Conservation (phyloP, 2,797 vertebrate genomes). For the Gymnothorax reevesii region DNA sequence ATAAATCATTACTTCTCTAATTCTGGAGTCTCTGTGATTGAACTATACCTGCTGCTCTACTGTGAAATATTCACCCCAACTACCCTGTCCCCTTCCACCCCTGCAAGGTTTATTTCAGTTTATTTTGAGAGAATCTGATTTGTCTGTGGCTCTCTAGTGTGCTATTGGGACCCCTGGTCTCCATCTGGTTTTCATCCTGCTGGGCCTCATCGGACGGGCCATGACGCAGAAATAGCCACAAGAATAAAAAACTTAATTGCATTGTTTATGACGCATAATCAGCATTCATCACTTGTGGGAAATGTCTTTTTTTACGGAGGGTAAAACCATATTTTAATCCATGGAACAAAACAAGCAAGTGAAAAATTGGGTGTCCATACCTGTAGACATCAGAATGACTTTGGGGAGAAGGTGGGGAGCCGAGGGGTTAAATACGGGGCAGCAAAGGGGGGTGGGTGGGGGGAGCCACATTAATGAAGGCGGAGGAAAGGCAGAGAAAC, state of each 20-base stretch:
- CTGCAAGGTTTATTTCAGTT: not conserved
- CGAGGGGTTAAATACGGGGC: constrained; percentile 46
- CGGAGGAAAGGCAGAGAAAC: constrained; percentile 47
- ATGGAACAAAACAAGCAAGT: not conserved
- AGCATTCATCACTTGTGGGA: not conserved
- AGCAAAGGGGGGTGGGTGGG: constrained; percentile 30
- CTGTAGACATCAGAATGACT: constrained; percentile 46
- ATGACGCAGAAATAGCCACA: not conserved
- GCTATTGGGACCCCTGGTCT: not conserved
- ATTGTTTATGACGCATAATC: not conserved
- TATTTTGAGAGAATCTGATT: constrained; percentile 4
- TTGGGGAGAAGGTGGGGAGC: constrained; percentile 38
- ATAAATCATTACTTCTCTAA: too few species aligned
- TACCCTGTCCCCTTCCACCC: not conserved
- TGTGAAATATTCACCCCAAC: not conserved
- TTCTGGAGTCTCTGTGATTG: too few species aligned
- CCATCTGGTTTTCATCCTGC: constrained; percentile 11
- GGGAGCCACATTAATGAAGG: constrained; percentile 53
- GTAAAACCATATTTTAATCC: not conserved
- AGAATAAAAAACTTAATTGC: not conserved
- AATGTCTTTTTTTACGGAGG: not conserved
- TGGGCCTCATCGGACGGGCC: not conserved
- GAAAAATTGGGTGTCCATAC: constrained; percentile 32
- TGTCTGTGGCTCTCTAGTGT: not conserved
- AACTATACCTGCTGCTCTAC: not conserved